phyloP scores from a whole-genome alignment of 2,113 vertebrate species.

The Chloroceryle aenea region DNA sequence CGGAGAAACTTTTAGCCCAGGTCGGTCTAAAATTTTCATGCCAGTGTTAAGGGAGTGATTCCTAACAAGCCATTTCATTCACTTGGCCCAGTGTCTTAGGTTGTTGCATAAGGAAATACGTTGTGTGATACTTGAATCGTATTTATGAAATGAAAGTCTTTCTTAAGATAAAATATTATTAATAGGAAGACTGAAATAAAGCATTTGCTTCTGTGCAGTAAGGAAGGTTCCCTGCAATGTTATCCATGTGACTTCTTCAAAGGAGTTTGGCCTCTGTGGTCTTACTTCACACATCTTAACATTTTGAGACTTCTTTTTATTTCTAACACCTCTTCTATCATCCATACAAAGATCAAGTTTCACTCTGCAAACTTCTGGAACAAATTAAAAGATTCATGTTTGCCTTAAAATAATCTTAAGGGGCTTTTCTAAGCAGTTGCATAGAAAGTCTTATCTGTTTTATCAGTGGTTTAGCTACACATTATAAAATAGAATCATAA shows the following conservation, averaged over 20 bases:
- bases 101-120: fast-evolving
- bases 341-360: background rate
- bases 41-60: fast-evolving
- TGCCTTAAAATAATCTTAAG: background rate
- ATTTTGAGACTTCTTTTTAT: background rate
- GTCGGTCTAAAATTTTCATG: fast-evolving
- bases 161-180: background rate
- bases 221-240: fast-evolving
- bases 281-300: background rate
- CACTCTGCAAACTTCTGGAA: background rate
- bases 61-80: fast-evolving
- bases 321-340: fast-evolving
- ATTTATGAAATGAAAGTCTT: background rate
- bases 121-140: background rate
- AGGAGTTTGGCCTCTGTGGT: background rate
- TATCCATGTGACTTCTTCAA: background rate
- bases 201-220: background rate
- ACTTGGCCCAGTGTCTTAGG: fast-evolving
- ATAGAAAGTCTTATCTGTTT: background rate
- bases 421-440: fast-evolving
- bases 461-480: background rate
- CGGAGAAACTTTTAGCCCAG: background rate
- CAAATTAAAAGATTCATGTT: fast-evolving
- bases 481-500: fast-evolving
- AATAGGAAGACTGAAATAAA: background rate